A percentile compares a stretch with the other conserved stretches of the same genome.
Evolutionary conservation across 2,113 vertebrate genomes (phyloP).

Genomic region (Rhinolophus ferrumequinum): DNA sequence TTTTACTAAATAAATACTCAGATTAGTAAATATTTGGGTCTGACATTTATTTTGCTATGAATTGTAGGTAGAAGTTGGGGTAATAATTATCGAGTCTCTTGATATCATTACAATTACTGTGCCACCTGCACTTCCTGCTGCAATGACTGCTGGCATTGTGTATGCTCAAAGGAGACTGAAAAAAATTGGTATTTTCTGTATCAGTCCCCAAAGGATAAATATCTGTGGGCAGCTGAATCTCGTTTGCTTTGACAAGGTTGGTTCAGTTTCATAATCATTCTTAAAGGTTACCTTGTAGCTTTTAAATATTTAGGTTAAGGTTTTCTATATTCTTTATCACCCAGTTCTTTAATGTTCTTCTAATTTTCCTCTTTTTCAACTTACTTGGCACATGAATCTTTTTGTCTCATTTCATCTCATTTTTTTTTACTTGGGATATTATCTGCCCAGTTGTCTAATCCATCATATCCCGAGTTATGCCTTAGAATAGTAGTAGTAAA

Average conservation of each 20-base stretch:
- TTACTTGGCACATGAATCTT: background rate
- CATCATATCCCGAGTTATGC: background rate
- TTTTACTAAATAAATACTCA: background rate
- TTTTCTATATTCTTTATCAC: background rate
- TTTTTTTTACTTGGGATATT: conserved; percentile 40
- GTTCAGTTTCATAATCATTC: conserved; percentile 57
- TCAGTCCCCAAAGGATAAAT: conserved; percentile 98
- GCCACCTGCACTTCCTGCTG: conserved; percentile 97
- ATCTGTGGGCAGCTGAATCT: conserved; percentile 98
- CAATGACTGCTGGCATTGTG: conserved; percentile 97
- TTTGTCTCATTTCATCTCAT: background rate
- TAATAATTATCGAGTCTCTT: conserved; percentile 95
- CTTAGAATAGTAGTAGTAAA: background rate
- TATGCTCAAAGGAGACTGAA: conserved; percentile 96
- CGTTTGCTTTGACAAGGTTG: conserved; percentile 98
- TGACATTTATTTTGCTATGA: conserved; percentile 49
- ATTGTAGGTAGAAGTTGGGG: conserved; percentile 88
- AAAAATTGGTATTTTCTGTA: conserved; percentile 95
- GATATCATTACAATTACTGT: conserved; percentile 99
- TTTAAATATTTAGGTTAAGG: conserved; percentile 33
- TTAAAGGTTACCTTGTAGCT: background rate
- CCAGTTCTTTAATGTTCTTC: background rate
- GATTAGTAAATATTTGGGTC: background rate
- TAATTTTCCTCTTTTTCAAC: background rate
- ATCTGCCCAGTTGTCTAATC: background rate